phyloP scores from a whole-genome alignment of 1,140 invertebrate genomes.

The Drosophila hydei region DNA sequence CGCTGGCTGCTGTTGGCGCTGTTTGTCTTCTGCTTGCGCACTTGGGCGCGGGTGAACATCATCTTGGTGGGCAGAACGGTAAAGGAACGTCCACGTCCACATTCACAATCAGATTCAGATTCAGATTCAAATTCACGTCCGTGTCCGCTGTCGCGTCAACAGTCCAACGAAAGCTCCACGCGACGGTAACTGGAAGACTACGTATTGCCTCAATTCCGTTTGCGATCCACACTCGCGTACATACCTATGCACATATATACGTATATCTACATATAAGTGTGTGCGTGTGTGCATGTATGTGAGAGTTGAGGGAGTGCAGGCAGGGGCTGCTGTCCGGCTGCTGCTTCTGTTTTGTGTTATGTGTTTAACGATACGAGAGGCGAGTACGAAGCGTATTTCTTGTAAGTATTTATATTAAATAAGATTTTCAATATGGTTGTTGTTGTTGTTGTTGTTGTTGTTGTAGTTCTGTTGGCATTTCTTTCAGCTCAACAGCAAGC shows the following conservation, averaged over 20 bases:
- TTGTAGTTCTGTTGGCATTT: slow-evolving; percentile 27
- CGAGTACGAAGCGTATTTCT: slow-evolving; percentile 29
- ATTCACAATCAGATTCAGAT: too few species aligned
- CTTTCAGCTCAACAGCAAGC: slow-evolving; percentile 17
- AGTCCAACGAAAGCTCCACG: slow-evolving; percentile 29
- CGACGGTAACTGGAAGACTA: slow-evolving; percentile 13
- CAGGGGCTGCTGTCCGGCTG: slow-evolving; percentile 2
- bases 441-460: slow-evolving; percentile 28
- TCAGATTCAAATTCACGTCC: too few species aligned
- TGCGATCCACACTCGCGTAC: background rate
- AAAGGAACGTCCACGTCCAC: slow-evolving; percentile 26
- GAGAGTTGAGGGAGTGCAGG: background rate
- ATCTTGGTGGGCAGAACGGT: slow-evolving; percentile 51
- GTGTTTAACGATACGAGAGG: slow-evolving; percentile 34
- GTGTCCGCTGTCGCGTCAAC: slow-evolving; percentile 38
- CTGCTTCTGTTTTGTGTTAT: slow-evolving; percentile 65
- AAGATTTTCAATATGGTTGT: slow-evolving; percentile 43
- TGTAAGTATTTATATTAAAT: slow-evolving; percentile 67
- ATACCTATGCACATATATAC: too few species aligned
- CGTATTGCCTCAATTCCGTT: slow-evolving; percentile 6
- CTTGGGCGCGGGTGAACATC: slow-evolving; percentile 83
- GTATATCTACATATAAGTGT: background rate
- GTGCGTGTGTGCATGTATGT: background rate
- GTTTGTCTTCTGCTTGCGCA: slow-evolving; percentile 78
- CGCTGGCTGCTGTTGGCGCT: slow-evolving; percentile 63